Evolutionary conservation across 2,797 vertebrate genomes (phyloP), one percentile per base, ranked within the genome.

Genomic region (Sebastes melanostomus): DNA sequence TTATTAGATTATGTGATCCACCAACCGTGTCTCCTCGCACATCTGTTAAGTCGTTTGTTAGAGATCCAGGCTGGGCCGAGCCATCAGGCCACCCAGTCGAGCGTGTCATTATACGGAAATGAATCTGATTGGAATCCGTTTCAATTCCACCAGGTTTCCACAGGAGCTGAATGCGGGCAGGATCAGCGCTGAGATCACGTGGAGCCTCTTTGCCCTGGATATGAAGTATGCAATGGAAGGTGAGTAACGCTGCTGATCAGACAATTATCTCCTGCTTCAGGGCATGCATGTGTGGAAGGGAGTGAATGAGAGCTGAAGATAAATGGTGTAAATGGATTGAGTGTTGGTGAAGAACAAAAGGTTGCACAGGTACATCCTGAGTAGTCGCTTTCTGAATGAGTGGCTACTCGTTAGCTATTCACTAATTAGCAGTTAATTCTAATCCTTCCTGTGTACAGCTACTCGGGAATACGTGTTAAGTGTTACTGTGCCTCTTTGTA

Each of bases 201-300:
- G 98, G 98, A 97, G 80, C 86, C 96, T 98, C 65, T 99, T 99
- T 85, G 96, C 98, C 76, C 95, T 95, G 88, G 98, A 99, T 85
- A 98, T 99, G 97, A 99, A 98, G 91, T 99, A 99, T 74, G 98
- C 98, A 63, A 95, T 99, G 93, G 98, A 99, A 96, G 98, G 98
- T 99, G 93, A 97, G 94, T 93, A 66, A 60, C 18, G 76, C 56
- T 66, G 13, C 70, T 42, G 29, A 36, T 80, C 68, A 68, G n/a
- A 72, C 65, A 46, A 5, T 58, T n/a, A 30, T 75, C 34, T 46
- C 29, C 56, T 71, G 81, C 63, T 55, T 55, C 3, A 34, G 4
- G 24, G 10, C 8, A 4, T 70, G 62, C 30, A 20, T 63, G 52
- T 32, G 52, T 50, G 12, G 8, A 6, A 34, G n/a, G 8, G 9